Conservation (phyloP, 1,140 invertebrate genomes). For the Nautilus pompilius region DNA sequence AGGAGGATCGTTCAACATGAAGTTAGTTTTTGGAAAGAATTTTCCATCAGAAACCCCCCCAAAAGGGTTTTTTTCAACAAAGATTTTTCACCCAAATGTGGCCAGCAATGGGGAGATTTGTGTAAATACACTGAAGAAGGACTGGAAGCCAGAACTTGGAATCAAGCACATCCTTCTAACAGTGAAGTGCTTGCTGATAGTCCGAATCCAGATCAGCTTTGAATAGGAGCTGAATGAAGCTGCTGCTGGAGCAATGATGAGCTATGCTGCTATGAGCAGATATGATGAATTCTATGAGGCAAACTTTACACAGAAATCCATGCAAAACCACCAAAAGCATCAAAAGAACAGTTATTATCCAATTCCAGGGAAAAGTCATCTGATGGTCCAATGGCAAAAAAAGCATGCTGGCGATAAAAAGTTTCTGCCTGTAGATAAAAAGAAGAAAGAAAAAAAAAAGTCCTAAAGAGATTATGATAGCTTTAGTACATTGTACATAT, state of each 20-base stretch:
- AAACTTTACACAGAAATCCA: constrained; percentile 95
- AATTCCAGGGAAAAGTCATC: constrained; percentile 6
- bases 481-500: constrained; percentile 4
- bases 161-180: constrained; percentile 95
- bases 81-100: constrained; percentile 98
- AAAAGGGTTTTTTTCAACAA: constrained; percentile 92
- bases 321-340: constrained; percentile 61
- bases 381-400: constrained; percentile 73
- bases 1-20: constrained; percentile 69
- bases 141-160: constrained; percentile 94
- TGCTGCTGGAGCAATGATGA: constrained; percentile 84
- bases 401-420: constrained; percentile 77
- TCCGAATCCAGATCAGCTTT: constrained; percentile 91
- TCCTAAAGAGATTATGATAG: constrained; percentile 81
- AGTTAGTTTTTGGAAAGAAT: constrained; percentile 86
- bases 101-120: constrained; percentile 93
- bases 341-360: background rate
- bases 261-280: no score
- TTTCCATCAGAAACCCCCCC: constrained; percentile 90
- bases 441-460: constrained; percentile 80
- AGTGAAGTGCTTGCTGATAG: constrained; percentile 87
- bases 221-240: constrained; percentile 89
- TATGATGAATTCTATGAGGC: constrained; percentile 86
- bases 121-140: constrained; percentile 93
- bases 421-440: constrained; percentile 58